Percentiles rank a stretch among this genome's conserved stretches.
Conservation (phyloP, 2,797 vertebrate genomes). For the Coreius guichenoti region DNA sequence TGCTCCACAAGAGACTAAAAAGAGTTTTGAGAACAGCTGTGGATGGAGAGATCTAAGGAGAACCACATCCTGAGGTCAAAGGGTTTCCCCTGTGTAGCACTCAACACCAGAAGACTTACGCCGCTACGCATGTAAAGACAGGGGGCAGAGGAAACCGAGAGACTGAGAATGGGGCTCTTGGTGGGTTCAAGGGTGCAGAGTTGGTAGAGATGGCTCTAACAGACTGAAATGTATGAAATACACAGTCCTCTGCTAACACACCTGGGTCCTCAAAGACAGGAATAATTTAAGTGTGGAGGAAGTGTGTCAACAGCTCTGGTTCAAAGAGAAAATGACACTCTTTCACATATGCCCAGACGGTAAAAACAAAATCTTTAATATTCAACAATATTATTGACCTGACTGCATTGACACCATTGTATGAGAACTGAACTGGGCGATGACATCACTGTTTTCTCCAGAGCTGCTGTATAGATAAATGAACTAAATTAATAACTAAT, state of each 20-base stretch:
- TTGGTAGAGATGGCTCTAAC: constrained; percentile 54
- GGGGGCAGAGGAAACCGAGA: constrained; percentile 24
- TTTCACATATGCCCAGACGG: not conserved
- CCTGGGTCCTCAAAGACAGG: constrained; percentile 26
- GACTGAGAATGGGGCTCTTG: constrained; percentile 17
- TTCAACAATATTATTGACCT: too few relatives aligned
- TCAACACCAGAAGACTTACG: constrained; percentile 54
- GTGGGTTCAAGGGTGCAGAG: constrained; percentile 36
- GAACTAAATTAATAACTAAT: too few relatives aligned
- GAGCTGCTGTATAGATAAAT: too few relatives aligned
- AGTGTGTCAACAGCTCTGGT: constrained; percentile 41
- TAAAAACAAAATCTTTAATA: not conserved
- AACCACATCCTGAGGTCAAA: constrained; percentile 49
- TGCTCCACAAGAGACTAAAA: constrained; percentile 3
- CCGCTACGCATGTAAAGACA: constrained; percentile 22
- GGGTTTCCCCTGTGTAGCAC: constrained; percentile 50
- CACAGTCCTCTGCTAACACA: constrained; percentile 14
- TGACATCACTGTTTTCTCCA: too few relatives aligned
- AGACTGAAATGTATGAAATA: constrained; percentile 53
- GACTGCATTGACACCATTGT: too few relatives aligned
- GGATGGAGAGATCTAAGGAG: constrained; percentile 44
- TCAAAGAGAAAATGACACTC: constrained; percentile 13
- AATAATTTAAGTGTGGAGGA: constrained; percentile 29
- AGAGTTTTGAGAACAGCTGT: constrained; percentile 29
- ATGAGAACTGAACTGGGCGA: too few relatives aligned